Percentiles rank a stretch among this genome's conserved stretches.
Conservation (phyloP, 2,113 vertebrate species). For the Antechinus flavipes region DNA sequence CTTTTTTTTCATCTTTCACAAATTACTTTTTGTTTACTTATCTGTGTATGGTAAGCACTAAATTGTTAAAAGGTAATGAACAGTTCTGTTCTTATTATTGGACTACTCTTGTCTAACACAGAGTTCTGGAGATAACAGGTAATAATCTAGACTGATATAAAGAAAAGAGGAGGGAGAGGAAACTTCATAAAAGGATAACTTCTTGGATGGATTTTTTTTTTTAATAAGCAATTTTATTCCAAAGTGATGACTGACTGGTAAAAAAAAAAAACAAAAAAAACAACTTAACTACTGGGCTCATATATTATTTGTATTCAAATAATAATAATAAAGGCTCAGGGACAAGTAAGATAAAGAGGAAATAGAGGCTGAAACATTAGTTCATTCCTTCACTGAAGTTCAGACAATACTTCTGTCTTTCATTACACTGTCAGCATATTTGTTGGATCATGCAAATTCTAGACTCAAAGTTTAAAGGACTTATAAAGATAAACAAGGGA, state of each 20-base stretch:
- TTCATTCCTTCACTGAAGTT: neutral
- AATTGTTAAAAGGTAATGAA: neutral
- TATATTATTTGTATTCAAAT: neutral
- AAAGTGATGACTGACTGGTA: neutral
- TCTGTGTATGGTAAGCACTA: neutral
- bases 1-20: neutral
- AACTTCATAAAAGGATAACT: neutral
- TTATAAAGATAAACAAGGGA: neutral
- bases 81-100: neutral
- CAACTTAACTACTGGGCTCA: neutral
- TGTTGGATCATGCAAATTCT: neutral
- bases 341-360: neutral
- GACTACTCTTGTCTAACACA: neutral
- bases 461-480: neutral
- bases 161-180: neutral
- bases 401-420: slow-evolving; percentile 18
- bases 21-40: neutral
- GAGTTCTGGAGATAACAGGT: neutral
- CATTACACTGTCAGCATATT: neutral
- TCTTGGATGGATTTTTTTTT: neutral
- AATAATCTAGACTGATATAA: neutral
- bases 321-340: neutral
- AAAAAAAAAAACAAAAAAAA: neutral
- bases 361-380: neutral
- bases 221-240: neutral